Evolutionary conservation across 1,140 invertebrate genomes (phyloP).

Genomic region (Nephotettix cincticeps): DNA sequence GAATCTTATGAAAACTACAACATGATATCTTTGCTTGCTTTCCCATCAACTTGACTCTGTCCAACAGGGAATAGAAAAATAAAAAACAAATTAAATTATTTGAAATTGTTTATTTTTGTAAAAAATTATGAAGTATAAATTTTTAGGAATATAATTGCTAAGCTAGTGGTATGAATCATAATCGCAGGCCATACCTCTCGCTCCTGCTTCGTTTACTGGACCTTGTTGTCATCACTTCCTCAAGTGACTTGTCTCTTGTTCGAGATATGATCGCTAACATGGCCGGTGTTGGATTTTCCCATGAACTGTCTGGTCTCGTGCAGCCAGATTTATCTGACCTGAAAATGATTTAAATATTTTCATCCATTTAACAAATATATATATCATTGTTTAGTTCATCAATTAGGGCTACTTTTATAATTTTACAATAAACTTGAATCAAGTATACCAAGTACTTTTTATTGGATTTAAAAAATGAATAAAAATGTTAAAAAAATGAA

Average conservation of each 20-base stretch:
- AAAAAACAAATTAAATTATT: not conserved
- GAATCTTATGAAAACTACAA: no score
- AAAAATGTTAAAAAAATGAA: no score
- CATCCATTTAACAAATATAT: not conserved
- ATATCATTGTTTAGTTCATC: no score
- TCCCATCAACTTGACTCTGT: not conserved
- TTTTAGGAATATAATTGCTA: not conserved
- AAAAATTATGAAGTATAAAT: not conserved
- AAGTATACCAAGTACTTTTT: no score
- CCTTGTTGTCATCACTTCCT: constrained; percentile 17
- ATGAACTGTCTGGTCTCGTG: not conserved
- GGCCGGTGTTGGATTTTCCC: constrained; percentile 51
- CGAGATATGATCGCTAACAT: constrained; percentile 53
- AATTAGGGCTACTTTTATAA: no score
- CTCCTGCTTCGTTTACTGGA: constrained; percentile 24
- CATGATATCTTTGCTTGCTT: constrained; percentile 1
- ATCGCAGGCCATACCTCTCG: constrained; percentile 31
- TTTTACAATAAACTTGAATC: no score
- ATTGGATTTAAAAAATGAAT: no score
- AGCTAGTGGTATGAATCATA: not conserved
- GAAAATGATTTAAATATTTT: not conserved
- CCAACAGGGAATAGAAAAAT: not conserved
- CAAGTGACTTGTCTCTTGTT: constrained; percentile 49
- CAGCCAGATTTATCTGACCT: not conserved
- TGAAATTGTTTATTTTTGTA: not conserved